Percentiles rank a stretch among this genome's conserved stretches.
Evolutionary conservation across 2,797 vertebrate species (phyloP).

Genomic region (Basileuterus tristriatus): DNA sequence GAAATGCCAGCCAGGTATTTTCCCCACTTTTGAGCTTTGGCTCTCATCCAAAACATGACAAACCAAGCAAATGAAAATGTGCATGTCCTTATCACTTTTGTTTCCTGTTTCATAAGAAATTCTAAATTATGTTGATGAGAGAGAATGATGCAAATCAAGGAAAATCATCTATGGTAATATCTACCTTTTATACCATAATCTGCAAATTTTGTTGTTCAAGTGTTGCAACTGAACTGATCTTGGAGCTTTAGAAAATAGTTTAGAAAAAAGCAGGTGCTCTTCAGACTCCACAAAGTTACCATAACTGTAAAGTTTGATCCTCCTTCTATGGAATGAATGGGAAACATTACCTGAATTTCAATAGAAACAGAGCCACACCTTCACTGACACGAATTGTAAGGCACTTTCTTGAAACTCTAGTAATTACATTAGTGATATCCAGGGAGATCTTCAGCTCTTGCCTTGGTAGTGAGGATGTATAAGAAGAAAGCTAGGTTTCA

Average conservation of each 20-base stretch:
- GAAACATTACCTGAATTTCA: neutral
- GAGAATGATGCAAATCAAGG: fast-evolving
- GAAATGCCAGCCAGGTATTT: neutral
- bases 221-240: neutral
- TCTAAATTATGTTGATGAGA: neutral
- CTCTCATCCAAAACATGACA: neutral
- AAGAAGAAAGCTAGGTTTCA: neutral
- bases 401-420: neutral
- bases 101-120: neutral
- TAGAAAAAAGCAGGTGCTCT: neutral
- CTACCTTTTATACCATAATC: neutral
- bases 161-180: neutral
- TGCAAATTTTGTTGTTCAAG: neutral
- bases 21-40: neutral
- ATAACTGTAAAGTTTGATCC: neutral
- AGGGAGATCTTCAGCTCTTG: neutral
- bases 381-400: neutral
- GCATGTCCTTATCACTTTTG: neutral
- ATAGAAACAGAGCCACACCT: neutral
- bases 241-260: neutral
- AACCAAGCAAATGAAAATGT: neutral
- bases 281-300: neutral
- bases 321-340: neutral
- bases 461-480: neutral
- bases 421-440: neutral